phyloP scores from a whole-genome alignment of 1,140 invertebrate genomes.

The Metaphire vulgaris region DNA sequence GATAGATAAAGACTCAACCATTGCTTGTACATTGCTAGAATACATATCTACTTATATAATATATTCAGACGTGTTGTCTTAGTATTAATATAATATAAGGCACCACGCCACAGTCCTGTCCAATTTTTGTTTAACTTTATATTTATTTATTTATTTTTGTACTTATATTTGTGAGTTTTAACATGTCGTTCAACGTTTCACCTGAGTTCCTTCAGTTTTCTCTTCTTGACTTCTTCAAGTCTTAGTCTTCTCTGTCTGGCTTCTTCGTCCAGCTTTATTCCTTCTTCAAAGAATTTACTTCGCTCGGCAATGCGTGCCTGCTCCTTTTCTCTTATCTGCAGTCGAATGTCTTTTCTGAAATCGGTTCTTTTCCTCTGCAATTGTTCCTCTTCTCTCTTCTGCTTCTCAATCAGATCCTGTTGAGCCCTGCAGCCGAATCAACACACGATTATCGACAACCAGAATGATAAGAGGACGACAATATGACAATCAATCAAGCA shows the following conservation, averaged over 20 bases:
- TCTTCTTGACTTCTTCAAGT: constrained; percentile 50
- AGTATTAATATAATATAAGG: too few relatives aligned
- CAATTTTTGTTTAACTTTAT: too few relatives aligned
- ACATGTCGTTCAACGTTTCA: constrained; percentile 22
- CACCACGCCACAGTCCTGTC: too few relatives aligned
- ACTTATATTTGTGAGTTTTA: neutral
- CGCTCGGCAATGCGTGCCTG: constrained; percentile 43
- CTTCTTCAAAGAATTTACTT: constrained; percentile 52
- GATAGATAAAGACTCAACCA: too few relatives aligned
- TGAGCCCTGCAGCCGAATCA: constrained; percentile 43
- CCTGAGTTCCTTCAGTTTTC: constrained; percentile 51
- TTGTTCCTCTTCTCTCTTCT: constrained; percentile 43
- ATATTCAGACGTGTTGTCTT: too few relatives aligned
- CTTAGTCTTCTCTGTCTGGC: constrained; percentile 43
- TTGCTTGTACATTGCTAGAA: too few relatives aligned
- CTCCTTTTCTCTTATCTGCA: constrained; percentile 52
- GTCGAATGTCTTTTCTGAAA: constrained; percentile 47
- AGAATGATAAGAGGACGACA: too few relatives aligned
- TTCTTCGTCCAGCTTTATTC: constrained; percentile 50
- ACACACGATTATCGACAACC: too few relatives aligned
- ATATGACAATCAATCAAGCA: too few relatives aligned
- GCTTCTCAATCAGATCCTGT: constrained; percentile 50
- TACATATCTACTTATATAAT: too few relatives aligned
- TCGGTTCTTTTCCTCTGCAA: constrained; percentile 35
- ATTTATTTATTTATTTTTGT: too few relatives aligned